phyloP scores from a whole-genome alignment of 2,888 invertebrate species.

The Acrobasis consociella region DNA sequence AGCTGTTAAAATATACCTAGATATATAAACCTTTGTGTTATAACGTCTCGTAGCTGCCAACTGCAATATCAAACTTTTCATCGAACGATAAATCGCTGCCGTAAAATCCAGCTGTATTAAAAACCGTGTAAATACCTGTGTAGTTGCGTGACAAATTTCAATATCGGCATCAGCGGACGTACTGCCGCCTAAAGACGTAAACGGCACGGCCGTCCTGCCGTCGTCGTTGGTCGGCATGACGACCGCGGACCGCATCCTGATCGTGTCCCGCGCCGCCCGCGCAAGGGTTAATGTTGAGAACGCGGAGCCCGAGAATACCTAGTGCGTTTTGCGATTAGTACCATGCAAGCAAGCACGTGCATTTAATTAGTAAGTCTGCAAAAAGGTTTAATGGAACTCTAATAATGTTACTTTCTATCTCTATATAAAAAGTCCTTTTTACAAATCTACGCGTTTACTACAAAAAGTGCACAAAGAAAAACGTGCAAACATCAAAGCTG shows the following conservation, averaged over 20 bases:
- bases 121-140: neutral
- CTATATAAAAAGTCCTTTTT: neutral
- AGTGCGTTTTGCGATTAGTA: conserved; percentile 49
- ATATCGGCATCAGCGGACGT: neutral
- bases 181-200: neutral
- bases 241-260: conserved; percentile 54
- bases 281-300: conserved; percentile 42
- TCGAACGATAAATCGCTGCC: neutral
- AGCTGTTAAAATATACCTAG: too few species aligned
- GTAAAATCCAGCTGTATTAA: neutral
- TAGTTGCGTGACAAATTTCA: neutral
- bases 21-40: too few species aligned
- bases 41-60: too few species aligned
- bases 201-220: conserved; percentile 4
- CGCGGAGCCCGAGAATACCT: conserved; percentile 59
- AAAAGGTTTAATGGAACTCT: too few species aligned
- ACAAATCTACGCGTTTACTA: neutral
- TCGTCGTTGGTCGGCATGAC: conserved; percentile 28
- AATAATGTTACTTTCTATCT: neutral
- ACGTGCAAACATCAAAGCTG: neutral
- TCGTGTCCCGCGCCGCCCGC: conserved; percentile 40
- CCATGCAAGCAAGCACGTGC: conserved; percentile 28
- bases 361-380: too few species aligned
- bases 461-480: neutral
- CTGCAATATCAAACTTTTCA: too few species aligned